A percentile compares a stretch with the other conserved stretches of the same genome.
These are phyloP conservation scores for Drosophila funebris DNA, from an alignment of 1,140 invertebrate species.

Conservation along the genomic window DNA sequence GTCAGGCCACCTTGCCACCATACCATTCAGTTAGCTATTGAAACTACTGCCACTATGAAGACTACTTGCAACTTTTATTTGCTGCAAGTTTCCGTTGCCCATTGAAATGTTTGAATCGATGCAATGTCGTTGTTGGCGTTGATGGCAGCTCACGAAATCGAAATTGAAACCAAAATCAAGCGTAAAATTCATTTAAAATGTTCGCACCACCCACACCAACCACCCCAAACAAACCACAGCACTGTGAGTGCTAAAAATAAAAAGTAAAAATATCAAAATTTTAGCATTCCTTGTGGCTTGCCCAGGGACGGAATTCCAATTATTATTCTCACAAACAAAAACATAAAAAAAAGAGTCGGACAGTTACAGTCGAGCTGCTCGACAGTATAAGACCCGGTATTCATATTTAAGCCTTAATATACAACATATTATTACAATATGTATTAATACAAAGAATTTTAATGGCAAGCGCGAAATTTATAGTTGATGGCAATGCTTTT, in stretches of 20 bases:
- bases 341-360: background rate
- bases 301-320: conserved; percentile 24
- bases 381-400: too few relatives aligned
- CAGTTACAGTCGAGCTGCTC: too few relatives aligned
- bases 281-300: background rate
- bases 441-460: too few relatives aligned
- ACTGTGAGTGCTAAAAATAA: conserved; percentile 51
- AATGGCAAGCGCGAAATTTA: too few relatives aligned
- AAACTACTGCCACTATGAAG: background rate
- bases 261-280: conserved; percentile 29
- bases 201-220: conserved; percentile 22
- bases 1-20: background rate
- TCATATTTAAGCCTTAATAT: too few relatives aligned
- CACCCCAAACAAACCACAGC: conserved; percentile 1
- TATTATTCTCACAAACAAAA: background rate
- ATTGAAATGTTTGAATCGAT: conserved; percentile 41
- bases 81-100: conserved; percentile 56
- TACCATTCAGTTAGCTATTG: background rate
- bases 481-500: too few relatives aligned
- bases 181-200: conserved; percentile 77
- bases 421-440: too few relatives aligned
- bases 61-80: conserved; percentile 68
- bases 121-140: conserved; percentile 9
- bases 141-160: conserved; percentile 51
- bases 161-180: conserved; percentile 77